Evolutionary conservation across 1,140 invertebrate species (phyloP).

Genomic region (Cydia splendana): DNA sequence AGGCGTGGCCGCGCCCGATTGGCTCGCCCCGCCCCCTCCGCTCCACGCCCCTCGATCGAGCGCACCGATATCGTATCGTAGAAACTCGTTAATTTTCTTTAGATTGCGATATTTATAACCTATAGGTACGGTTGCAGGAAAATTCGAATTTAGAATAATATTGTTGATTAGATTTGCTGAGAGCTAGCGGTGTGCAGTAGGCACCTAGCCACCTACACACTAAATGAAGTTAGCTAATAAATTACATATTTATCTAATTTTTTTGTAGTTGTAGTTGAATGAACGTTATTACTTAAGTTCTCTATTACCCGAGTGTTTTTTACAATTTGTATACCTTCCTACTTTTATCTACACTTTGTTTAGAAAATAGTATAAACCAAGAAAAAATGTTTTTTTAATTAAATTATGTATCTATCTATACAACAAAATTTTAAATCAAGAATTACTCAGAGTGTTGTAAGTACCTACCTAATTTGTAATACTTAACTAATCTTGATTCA

Average conservation of each 20-base stretch:
- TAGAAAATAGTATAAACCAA: too few species aligned
- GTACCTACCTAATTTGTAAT: background rate
- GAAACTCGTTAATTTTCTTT: constrained; percentile 29
- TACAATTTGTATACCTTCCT: too few species aligned
- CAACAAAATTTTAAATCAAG: too few species aligned
- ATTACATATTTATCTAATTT: too few species aligned
- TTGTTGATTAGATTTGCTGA: constrained; percentile 8
- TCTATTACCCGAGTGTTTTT: too few species aligned
- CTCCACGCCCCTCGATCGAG: constrained; percentile 53
- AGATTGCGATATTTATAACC: constrained; percentile 22
- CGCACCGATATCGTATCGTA: constrained; percentile 33
- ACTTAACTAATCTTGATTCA: background rate
- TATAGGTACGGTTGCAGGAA: background rate
- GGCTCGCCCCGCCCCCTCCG: constrained; percentile 59
- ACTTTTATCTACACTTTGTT: too few species aligned
- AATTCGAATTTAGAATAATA: background rate
- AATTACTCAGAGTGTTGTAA: too few species aligned
- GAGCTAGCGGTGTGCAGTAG: background rate
- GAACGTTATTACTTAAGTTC: background rate
- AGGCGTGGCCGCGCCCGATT: constrained; percentile 73
- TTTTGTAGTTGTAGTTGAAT: background rate
- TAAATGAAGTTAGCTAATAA: background rate
- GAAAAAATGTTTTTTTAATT: too few species aligned
- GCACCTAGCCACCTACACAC: background rate
- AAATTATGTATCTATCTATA: too few species aligned